These are phyloP conservation scores for Herminia tarsipennalis DNA, from an alignment of 2,888 invertebrate species.

Conservation along the genomic window DNA sequence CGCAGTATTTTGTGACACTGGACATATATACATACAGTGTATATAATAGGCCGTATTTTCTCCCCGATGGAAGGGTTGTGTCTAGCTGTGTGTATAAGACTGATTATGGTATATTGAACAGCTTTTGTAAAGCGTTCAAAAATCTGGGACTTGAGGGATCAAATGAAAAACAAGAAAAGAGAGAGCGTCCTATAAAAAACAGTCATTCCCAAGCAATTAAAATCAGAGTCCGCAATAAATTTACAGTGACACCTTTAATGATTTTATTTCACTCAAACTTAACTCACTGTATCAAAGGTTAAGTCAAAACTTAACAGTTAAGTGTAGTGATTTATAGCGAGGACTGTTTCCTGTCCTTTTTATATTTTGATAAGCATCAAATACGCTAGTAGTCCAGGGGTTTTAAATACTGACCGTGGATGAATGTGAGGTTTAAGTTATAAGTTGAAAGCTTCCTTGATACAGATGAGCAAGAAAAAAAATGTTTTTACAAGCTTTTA, in stretches of 20 bases:
- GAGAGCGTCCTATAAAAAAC: not conserved
- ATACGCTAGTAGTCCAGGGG: constrained; percentile 56
- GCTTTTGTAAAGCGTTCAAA: no score
- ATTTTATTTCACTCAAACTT: constrained; percentile 35
- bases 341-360: constrained; percentile 67
- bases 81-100: no score
- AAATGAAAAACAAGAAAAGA: not conserved
- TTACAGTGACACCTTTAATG: constrained; percentile 30
- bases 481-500: no score
- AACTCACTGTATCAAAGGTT: constrained; percentile 48
- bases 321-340: constrained; percentile 61
- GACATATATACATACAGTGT: no score
- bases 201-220: constrained; percentile 8
- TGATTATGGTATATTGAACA: no score
- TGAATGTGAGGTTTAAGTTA: constrained; percentile 31
- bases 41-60: no score
- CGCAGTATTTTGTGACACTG: no score
- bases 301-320: constrained; percentile 60
- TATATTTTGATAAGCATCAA: constrained; percentile 55
- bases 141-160: no score
- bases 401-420: constrained; percentile 47
- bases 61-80: no score
- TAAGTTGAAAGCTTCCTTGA: not conserved
- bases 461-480: no score
- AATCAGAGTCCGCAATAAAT: constrained; percentile 27